Base-by-base conservation (phyloP, 2,113 vertebrate species). In the Acanthisitta chloris region DNA sequence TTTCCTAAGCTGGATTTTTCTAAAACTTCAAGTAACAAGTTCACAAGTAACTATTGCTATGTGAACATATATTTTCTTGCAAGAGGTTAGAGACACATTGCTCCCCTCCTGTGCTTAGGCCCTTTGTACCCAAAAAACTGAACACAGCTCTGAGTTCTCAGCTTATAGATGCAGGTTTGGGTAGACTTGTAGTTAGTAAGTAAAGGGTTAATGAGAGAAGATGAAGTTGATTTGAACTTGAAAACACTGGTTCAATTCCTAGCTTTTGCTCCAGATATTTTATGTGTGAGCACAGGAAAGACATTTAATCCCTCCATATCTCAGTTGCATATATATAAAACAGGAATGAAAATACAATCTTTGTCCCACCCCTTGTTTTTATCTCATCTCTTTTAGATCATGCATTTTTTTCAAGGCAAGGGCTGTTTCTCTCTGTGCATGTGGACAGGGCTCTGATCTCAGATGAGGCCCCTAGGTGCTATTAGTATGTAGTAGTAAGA, bases 261-360 rank as follows among this genome's bases (percentile, higher is more conserved):
- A 86, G 67, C 82, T 96, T 96, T 90, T 95, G 88, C 79, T 77
- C 76, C 76, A 94, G 88, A 92, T 94, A 92, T 71, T 90, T 94
- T 88, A 54, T 94, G 64, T 95, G 82, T 92, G 88, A 94, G 88
- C 76, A 66, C 79, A 88, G 92, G 67, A 93, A 93, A 81, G 90
- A 74, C 72, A 91, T 95, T 79, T 94, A 95, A 95, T 97, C 92
- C 89, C n/a, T 86, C 55, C 6, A 2, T 94, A 88, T 94, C 96
- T 93, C 82, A 24, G 55, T 17, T 95, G 90, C 82, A 28, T 88
- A 67, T 90, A 81, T 95, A 64, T 88, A 93, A 93, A 93, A 86
- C 72, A 81, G 86, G 71, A 88, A 94, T 88, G 87, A 83, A 94
- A 96, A 96, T 49, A 58, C 1, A 1, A 55, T 72, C 76, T 67